A percentile compares a stretch with the other conserved stretches of the same genome.
Conservation (phyloP, 2,113 vertebrate genomes). For the sheep (Ovis aries) region ARS-UI_Ramb_v3.0 NC_056054.1:60709501-60710000, state of each 20-base stretch:
- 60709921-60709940: slow-evolving; percentile 13
- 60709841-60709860: background rate
- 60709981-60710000: background rate
- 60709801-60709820: background rate
- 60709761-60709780: background rate
- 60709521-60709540: background rate
- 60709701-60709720: background rate
- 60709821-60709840: background rate
- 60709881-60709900: background rate
- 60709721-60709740: background rate
- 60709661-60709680: background rate
- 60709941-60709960: background rate
- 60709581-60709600: background rate
- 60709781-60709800: background rate
- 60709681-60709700: background rate
- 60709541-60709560: fast-evolving
- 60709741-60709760: background rate
- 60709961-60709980: background rate
- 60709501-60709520: background rate
- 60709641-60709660: background rate
- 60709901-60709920: background rate
- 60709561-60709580: fast-evolving
- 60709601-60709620: background rate
- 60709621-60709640: background rate
- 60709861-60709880: background rate